Conservation (phyloP, 23 tunicate species). For the Botrylloides violaceus region DNA sequence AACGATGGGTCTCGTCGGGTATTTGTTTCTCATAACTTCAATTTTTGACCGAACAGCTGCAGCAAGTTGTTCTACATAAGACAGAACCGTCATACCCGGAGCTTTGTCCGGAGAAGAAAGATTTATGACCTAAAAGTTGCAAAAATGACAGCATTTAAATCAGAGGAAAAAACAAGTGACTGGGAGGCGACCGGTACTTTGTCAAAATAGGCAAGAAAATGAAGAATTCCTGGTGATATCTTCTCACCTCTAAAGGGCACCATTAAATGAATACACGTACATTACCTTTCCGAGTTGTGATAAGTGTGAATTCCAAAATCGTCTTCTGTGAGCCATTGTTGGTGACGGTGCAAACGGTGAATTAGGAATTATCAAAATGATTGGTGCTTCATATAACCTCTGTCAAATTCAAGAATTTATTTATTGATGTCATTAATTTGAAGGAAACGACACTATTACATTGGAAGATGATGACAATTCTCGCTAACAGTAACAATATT, state of each 20-base stretch:
- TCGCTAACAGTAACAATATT: too few species aligned
- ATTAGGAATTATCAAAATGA: slow-evolving; percentile 12
- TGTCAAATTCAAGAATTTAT: not conserved
- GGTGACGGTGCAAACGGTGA: slow-evolving; percentile 26
- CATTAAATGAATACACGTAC: too few species aligned
- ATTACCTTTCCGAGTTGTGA: slow-evolving; percentile 76
- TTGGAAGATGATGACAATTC: too few species aligned
- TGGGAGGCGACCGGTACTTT: too few species aligned
- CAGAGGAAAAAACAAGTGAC: not conserved
- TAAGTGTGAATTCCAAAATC: slow-evolving; percentile 76
- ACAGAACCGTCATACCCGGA: not conserved
- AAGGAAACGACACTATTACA: too few species aligned
- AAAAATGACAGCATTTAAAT: not conserved
- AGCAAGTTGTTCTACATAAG: slow-evolving; percentile 14
- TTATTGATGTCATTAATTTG: too few species aligned
- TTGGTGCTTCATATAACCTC: slow-evolving; percentile 3
- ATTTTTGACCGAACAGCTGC: slow-evolving; percentile 20
- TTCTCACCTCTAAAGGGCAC: too few species aligned
- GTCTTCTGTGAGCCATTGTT: slow-evolving; percentile 31
- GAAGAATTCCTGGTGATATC: too few species aligned
- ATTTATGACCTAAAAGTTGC: slow-evolving; percentile 7
- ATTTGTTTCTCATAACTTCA: slow-evolving; percentile 12
- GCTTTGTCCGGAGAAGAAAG: slow-evolving; percentile 7
- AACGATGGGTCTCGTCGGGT: slow-evolving; percentile 55
- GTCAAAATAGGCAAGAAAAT: too few species aligned